Conservation (phyloP, 2,888 invertebrate genomes). For the Yponomeuta sedellus region DNA sequence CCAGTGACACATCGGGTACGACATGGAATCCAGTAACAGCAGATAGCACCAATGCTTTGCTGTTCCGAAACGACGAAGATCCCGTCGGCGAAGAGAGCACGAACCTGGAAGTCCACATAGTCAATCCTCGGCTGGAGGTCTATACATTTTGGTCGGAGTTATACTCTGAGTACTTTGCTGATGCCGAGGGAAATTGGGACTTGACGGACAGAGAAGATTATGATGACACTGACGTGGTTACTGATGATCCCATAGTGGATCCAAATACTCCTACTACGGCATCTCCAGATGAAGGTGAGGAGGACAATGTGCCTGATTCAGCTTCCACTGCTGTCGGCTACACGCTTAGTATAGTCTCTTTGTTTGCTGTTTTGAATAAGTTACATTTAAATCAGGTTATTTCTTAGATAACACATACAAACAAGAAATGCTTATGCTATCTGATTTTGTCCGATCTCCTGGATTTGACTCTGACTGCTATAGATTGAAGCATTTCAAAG, state of each 20-base stretch:
- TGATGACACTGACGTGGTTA: constrained; percentile 23
- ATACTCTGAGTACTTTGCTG: constrained; percentile 46
- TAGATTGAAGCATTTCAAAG: too few species aligned
- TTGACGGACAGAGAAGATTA: constrained; percentile 35
- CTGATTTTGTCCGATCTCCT: background rate
- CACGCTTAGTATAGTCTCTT: constrained; percentile 45
- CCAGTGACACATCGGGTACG: constrained; percentile 38
- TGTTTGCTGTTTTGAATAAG: constrained; percentile 43
- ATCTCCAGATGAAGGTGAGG: constrained; percentile 21
- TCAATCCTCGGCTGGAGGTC: constrained; percentile 40
- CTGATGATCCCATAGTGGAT: constrained; percentile 3
- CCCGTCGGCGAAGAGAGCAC: constrained; percentile 26
- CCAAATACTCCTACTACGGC: constrained; percentile 11
- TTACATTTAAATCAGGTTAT: constrained; percentile 39
- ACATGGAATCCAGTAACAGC: constrained; percentile 46
- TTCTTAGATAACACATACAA: constrained; percentile 21
- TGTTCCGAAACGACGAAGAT: constrained; percentile 41
- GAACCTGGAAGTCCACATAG: constrained; percentile 34
- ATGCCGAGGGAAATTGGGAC: constrained; percentile 48
- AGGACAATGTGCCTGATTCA: constrained; percentile 31
- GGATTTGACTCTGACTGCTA: too few species aligned
- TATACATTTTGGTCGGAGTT: constrained; percentile 52
- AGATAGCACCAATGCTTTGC: constrained; percentile 32
- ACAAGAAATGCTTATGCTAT: background rate
- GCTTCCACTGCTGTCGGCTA: constrained; percentile 48